These are phyloP conservation scores for Entosphenus tridentatus DNA, from an alignment of 2,113 vertebrate genomes.

Conservation along the genomic window DNA sequence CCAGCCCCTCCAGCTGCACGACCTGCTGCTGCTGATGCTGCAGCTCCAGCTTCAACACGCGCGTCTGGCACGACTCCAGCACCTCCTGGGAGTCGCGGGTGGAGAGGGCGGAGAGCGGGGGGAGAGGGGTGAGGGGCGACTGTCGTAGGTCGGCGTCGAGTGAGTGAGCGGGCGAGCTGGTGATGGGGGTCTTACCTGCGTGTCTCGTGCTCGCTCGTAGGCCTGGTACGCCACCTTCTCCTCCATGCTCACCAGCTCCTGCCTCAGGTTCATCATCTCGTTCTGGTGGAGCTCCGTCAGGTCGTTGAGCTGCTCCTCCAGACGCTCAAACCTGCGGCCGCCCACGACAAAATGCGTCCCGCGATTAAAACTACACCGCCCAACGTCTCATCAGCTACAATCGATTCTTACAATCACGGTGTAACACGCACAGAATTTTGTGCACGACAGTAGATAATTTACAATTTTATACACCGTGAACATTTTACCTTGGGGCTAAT, in stretches of 20 bases:
- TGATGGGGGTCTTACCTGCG: constrained; percentile 39
- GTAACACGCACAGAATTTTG: too few relatives aligned
- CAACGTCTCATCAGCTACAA: too few relatives aligned
- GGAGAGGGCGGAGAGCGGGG: neutral
- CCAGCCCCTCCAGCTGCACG: constrained; percentile 84
- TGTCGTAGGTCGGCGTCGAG: too few relatives aligned
- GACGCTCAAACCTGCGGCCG: constrained; percentile 49
- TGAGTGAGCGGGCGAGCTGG: too few relatives aligned
- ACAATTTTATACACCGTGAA: too few relatives aligned
- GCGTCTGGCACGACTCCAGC: constrained; percentile 80
- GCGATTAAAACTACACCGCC: too few relatives aligned
- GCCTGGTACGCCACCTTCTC: constrained; percentile 98
- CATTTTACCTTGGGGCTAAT: too few relatives aligned
- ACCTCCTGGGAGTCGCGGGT: constrained; percentile 36
- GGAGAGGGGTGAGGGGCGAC: neutral
- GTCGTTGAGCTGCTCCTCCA: constrained; percentile 92
- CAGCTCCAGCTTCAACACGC: constrained; percentile 81
- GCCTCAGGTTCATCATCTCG: constrained; percentile 92
- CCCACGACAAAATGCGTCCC: neutral
- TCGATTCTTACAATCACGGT: too few relatives aligned
- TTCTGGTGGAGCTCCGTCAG: constrained; percentile 92
- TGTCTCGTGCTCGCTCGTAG: constrained; percentile 82
- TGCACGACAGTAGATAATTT: too few relatives aligned
- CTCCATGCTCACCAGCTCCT: constrained; percentile 97
- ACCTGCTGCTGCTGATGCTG: constrained; percentile 98